Evolutionary conservation across 1,140 invertebrate genomes (phyloP), one percentile per base, ranked within the genome.

Genomic region (Triops longicaudatus): DNA sequence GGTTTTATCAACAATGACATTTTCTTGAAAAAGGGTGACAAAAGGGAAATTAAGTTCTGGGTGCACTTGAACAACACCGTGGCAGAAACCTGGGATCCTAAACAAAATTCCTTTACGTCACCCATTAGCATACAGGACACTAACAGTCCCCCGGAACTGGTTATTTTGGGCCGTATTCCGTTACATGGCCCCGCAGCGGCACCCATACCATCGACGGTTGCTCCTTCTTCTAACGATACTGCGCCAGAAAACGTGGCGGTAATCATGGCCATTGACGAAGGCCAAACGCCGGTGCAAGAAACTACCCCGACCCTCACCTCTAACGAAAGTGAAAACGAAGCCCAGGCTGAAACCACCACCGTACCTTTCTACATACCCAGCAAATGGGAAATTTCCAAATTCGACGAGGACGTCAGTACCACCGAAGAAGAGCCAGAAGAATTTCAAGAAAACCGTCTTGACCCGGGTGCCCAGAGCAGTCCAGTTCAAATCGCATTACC

Each of bases 101-200:
- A 63, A 63, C 50, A 63, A 63, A 63, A 63, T 63, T 63, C 10
- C 22, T 2, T 22, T n/a, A 6, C 50, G 14, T n/a, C 22, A n/a
- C 22, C 0, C 50, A n/a, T n/a, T n/a, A 63, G 22, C 22, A 14
- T 22, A 17, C 22, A 17, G 50, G 50, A 63, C 50, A 22, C 17
- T 22, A 63, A 63, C n/a, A 63, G 50, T 63, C 50, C 50, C 22
- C 50, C 50, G n/a, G 50, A 63, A 63, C 50, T 63, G 50, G 50
- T 63, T 63, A 63, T 63, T 63, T 22, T 63, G 17, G 50, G 50
- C 9, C 50, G 50, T n/a, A 63, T 63, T 22, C 50, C 50, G 50
- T 63, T 63, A 63, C 50, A 63, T 63, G 50, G 50, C 50, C 50
- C 50, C 22, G 50, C 50, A 63, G 22, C 50, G 6, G 17, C 50